phyloP scores from a whole-genome alignment of 2,888 invertebrate species.

The Phortica okadai region DNA sequence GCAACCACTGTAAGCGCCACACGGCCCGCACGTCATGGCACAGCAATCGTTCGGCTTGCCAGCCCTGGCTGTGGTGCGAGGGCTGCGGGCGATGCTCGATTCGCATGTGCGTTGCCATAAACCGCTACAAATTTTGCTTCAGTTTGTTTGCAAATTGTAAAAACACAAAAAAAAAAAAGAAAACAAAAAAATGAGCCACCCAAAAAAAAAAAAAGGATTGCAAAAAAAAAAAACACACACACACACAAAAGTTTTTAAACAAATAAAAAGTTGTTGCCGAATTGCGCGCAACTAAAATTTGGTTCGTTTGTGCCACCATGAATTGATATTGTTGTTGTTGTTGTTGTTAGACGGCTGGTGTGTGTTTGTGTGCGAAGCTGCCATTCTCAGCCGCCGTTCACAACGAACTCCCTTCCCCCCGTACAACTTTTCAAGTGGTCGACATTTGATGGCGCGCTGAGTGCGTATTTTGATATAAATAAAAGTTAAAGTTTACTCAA shows the following conservation, averaged over 20 bases:
- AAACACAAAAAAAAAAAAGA: background rate
- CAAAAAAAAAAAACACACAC: background rate
- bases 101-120: constrained; percentile 1
- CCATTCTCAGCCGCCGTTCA: background rate
- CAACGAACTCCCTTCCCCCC: background rate
- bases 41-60: no score
- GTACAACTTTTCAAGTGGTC: constrained; percentile 2
- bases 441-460: constrained; percentile 1
- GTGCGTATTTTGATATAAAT: constrained; percentile 23
- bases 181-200: background rate
- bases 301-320: background rate
- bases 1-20: constrained; percentile 12
- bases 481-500: constrained; percentile 18
- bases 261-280: constrained; percentile 27
- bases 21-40: no score
- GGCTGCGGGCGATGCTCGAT: background rate
- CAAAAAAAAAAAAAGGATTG: constrained; percentile 4
- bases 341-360: background rate
- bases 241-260: constrained; percentile 26
- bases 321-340: background rate
- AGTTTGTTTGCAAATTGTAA: background rate
- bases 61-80: background rate
- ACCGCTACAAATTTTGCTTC: constrained; percentile 3
- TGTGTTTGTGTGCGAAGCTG: background rate
- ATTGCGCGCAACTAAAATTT: background rate